Base-by-base conservation (phyloP, 2,888 invertebrate species). In the Euproctis similis region DNA sequence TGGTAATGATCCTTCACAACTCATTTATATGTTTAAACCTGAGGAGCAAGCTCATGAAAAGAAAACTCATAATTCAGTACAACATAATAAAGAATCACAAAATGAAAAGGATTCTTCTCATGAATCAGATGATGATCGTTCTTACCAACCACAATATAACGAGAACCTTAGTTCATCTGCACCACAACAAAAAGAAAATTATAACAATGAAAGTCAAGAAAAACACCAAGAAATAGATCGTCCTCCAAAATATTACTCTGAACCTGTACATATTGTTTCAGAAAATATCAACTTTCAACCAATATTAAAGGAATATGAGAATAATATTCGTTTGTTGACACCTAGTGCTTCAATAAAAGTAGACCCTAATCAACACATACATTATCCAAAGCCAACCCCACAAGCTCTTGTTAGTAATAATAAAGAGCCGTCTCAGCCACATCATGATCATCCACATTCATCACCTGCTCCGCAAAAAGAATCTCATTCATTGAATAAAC, bases 351-450 rank as follows among this genome's bases (percentile, higher is more conserved):
- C 60, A 10, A 68, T 75, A 39, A 64, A 65, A 40, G 68, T 70
- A 4, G 58, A 76, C 31, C 72, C 70, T 8, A 58, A 53, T 39
- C 72, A 73, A 37, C 71, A 73, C 24, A 48, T 67, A 11, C 53
- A 61, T 16, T 41, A 38, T 9, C 31, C 28, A 0, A 43, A 39
- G 9, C 13, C 51, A 5, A 43, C 46, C n/a, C 37, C 51, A 4
- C 48, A 47, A 13, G 31, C 42, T 6, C 42, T 25, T 8, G 25
- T n/a, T 12, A 13, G 24, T 7, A 24, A 29, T 12, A 11, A 10
- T 6, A 28, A 29, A 12, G 33, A 26, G 12, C 17, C 21, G 4
- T 25, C 18, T 2, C 22, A 29, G 16, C 26, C 16, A 5, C 3
- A 20, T 12, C 31, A 40, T 12, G 45, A 49, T 14, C 41, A 36